Percentiles rank a stretch among this genome's conserved stretches.
phyloP scores from a whole-genome alignment of 2,797 vertebrate genomes.

The Ptychobarbus kaznakovi region DNA sequence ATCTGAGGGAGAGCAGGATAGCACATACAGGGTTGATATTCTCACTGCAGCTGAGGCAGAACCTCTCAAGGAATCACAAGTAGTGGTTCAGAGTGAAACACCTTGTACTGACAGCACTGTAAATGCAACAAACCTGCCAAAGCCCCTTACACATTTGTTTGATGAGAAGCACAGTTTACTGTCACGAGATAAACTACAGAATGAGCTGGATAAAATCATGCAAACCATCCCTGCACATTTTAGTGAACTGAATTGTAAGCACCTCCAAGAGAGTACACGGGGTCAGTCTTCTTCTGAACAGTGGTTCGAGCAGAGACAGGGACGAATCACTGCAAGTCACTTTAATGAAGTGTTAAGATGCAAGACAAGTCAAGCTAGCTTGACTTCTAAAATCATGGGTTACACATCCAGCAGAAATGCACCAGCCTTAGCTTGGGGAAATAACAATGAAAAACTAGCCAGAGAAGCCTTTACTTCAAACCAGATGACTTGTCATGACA shows the following conservation, averaged over 20 bases:
- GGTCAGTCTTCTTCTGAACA: too few species aligned
- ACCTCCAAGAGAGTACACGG: neutral
- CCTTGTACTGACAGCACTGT: neutral
- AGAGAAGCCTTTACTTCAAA: too few species aligned
- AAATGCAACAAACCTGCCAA: neutral
- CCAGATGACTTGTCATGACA: too few species aligned
- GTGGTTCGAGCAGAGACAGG: too few species aligned
- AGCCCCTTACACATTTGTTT: conserved; percentile 9
- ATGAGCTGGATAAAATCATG: neutral
- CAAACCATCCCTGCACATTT: neutral
- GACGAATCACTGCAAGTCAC: too few species aligned
- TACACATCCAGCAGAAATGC: too few species aligned
- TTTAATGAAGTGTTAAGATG: too few species aligned
- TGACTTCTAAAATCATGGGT: too few species aligned
- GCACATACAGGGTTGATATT: neutral
- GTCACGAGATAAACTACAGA: neutral
- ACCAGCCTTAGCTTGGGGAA: too few species aligned
- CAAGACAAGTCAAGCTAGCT: too few species aligned
- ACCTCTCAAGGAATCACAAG: neutral
- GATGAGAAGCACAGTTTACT: conserved; percentile 1
- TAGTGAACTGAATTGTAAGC: neutral
- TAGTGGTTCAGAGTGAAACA: neutral
- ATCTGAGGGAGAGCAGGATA: conserved; percentile 8
- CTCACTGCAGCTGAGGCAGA: neutral
- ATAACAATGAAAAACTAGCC: too few species aligned